phyloP scores from a whole-genome alignment of 2,888 invertebrate genomes.

The Pedicia rivosa region DNA sequence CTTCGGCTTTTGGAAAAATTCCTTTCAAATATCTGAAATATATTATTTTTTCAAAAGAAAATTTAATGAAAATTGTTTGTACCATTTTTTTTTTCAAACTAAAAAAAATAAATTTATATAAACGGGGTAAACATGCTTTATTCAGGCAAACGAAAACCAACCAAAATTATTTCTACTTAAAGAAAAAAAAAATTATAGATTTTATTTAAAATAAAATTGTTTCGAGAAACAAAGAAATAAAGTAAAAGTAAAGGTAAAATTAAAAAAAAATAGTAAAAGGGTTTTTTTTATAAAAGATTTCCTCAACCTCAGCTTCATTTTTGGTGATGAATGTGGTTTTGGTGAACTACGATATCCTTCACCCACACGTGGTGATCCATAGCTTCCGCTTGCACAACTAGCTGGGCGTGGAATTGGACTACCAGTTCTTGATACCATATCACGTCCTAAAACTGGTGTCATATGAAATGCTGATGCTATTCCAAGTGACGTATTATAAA shows the following conservation, averaged over 20 bases:
- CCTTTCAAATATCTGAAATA: slow-evolving; percentile 69
- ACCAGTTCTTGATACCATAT: slow-evolving; percentile 22
- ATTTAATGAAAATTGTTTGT: neutral
- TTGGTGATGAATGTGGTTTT: slow-evolving; percentile 67
- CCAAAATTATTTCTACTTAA: neutral
- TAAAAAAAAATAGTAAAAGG: slow-evolving; percentile 8
- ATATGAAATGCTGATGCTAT: slow-evolving; percentile 44
- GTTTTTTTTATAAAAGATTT: slow-evolving; percentile 8
- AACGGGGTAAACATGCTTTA: no score
- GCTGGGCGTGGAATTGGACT: slow-evolving; percentile 45
- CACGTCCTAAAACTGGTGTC: slow-evolving; percentile 49
- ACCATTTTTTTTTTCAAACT: no score
- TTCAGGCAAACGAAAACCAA: slow-evolving; percentile 15
- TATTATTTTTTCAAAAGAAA: neutral
- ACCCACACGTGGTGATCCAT: slow-evolving; percentile 40
- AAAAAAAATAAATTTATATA: no score
- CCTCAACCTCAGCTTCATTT: slow-evolving; percentile 76
- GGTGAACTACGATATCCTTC: slow-evolving; percentile 39
- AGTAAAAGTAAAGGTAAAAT: slow-evolving; percentile 6
- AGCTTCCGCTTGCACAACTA: slow-evolving; percentile 41
- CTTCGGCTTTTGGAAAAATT: slow-evolving; percentile 80
- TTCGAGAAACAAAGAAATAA: slow-evolving; percentile 4
- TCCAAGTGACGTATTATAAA: slow-evolving; percentile 35
- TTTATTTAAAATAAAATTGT: no score
- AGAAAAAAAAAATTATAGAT: no score